Conservation (phyloP, 2,797 vertebrate genomes). For the Parauchenoglanis ngamensis region DNA sequence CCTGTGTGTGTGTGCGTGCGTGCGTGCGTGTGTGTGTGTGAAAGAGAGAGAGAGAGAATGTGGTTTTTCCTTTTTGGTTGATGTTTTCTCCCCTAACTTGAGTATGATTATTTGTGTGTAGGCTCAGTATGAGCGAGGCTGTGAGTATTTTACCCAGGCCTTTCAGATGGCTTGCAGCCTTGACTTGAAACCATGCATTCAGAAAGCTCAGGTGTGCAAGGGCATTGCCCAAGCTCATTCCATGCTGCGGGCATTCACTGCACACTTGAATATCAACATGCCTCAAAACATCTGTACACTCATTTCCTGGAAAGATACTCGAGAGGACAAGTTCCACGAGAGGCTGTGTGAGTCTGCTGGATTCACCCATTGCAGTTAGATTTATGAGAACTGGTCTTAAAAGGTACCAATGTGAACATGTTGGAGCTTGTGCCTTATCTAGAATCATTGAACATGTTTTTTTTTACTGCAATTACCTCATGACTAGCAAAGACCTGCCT, state of each 20-base stretch:
- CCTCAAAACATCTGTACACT: constrained; percentile 63
- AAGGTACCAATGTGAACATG: background rate
- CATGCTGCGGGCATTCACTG: constrained; percentile 69
- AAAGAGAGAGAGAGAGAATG: background rate
- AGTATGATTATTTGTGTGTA: constrained; percentile 52
- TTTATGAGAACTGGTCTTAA: background rate
- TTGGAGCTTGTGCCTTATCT: background rate
- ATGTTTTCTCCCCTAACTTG: background rate
- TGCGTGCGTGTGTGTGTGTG: constrained; percentile 21
- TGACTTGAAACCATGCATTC: constrained; percentile 61
- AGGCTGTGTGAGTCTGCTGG: background rate
- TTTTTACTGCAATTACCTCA: background rate
- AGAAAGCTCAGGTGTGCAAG: constrained; percentile 75
- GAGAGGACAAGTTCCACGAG: constrained; percentile 47
- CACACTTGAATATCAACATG: constrained; percentile 61
- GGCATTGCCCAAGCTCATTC: constrained; percentile 73
- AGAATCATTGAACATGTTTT: background rate
- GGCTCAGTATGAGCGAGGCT: constrained; percentile 71
- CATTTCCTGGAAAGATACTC: constrained; percentile 77
- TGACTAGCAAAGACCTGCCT: background rate
- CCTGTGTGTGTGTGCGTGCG: background rate
- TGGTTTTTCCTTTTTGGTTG: background rate
- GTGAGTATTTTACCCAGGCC: constrained; percentile 72
- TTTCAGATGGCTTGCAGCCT: constrained; percentile 69
- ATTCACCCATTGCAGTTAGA: background rate